Evolutionary conservation across 2,797 vertebrate genomes (phyloP), one percentile per base, ranked within the genome.

Genomic region (Fratercula arctica): DNA sequence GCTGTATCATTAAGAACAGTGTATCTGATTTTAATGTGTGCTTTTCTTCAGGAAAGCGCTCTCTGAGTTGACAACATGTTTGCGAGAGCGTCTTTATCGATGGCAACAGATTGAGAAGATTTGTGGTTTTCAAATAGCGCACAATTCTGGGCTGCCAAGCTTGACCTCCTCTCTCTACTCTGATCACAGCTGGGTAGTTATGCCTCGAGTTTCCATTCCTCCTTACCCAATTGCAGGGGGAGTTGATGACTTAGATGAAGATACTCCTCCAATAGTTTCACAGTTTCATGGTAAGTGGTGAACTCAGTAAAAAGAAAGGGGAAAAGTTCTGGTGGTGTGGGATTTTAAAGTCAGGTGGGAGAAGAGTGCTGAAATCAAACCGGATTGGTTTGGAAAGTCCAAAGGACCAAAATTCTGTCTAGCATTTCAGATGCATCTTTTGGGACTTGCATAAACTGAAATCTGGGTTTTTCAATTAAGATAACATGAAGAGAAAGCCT

Each of bases 51-150:
- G 99, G 97, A 99, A 99, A 98, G 97, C 99, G 4, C 98, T 99
- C 94, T 99, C 99, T 18, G 99, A 99, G 96, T 97, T 99, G 82
- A 99, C 99, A 0, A 99, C 99, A 0, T 99, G 99, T 96, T 98
- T 99, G 97, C 98, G 99, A 93, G 99, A 99, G 97, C 98, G 99
- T 11, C 99, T 99, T 39, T 99, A 99, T 96, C 99, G 99, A 95
- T 99, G 99, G 99, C 99, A 99, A 64, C 99, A 99, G 97, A 99
- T 99, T 72, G 99, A 99, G 98, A 99, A 99, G 97, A 98, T 99
- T 26, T 99, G 99, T 60, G 98, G 99, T 76, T 99, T 99, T 97
- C 99, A 99, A 46, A 98, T 99, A 17, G 99, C 99, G 21, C 99
- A 99, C 95, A 99, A 99, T 97, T 99, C 99, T 3, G 99, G 99